Percentiles rank a stretch among this genome's conserved stretches.
phyloP scores from a whole-genome alignment of 2,888 invertebrate species.

The Limenitis camilla region DNA sequence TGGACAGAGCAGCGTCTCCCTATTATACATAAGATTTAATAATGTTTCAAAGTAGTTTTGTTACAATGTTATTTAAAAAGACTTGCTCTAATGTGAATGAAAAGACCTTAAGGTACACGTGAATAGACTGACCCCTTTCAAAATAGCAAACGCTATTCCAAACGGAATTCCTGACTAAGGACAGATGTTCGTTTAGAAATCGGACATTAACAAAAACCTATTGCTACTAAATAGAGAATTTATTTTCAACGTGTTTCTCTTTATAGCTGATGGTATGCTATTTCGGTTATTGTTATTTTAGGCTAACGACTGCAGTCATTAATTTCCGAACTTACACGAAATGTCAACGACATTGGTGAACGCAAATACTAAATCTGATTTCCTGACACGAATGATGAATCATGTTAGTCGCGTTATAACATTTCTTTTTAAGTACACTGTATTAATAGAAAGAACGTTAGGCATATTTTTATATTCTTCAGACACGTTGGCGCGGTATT shows the following conservation, averaged over 20 bases:
- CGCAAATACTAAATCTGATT: constrained; percentile 52
- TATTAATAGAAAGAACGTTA: constrained; percentile 41
- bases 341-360: constrained; percentile 62
- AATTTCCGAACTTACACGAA: constrained; percentile 42
- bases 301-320: constrained; percentile 13
- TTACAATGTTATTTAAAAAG: constrained; percentile 56
- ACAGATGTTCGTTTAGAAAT: constrained; percentile 27
- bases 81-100: constrained; percentile 53
- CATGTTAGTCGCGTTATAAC: constrained; percentile 52
- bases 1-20: neutral
- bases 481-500: constrained; percentile 45
- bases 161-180: constrained; percentile 34
- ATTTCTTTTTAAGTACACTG: constrained; percentile 46
- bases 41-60: constrained; percentile 43
- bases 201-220: constrained; percentile 9
- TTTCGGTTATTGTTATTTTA: constrained; percentile 16
- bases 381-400: constrained; percentile 55
- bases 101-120: constrained; percentile 9
- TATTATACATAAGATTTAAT: neutral
- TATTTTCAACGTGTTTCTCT: constrained; percentile 2
- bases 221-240: neutral
- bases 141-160: constrained; percentile 30
- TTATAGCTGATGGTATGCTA: constrained; percentile 3
- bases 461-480: constrained; percentile 39
- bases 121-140: constrained; percentile 50